phyloP scores from a whole-genome alignment of 2,888 invertebrate species.

The Automeris io region DNA sequence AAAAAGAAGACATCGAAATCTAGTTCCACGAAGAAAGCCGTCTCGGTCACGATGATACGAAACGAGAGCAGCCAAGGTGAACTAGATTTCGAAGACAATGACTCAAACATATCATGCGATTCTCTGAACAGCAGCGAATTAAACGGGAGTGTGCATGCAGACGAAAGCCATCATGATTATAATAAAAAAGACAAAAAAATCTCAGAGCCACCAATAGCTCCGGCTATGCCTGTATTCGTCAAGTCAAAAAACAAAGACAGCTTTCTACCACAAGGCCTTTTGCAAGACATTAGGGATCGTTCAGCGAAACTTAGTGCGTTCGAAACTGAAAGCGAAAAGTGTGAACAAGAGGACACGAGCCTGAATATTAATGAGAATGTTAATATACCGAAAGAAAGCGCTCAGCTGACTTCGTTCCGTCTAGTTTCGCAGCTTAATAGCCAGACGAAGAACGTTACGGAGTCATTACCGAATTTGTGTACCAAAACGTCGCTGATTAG shows the following conservation, averaged over 20 bases:
- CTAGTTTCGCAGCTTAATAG: constrained; percentile 70
- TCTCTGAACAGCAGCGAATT: constrained; percentile 86
- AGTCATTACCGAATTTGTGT: constrained; percentile 42
- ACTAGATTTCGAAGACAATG: constrained; percentile 83
- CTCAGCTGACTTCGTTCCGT: constrained; percentile 70
- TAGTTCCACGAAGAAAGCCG: constrained; percentile 65
- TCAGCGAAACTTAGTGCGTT: constrained; percentile 69
- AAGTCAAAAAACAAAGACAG: constrained; percentile 59
- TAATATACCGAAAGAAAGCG: constrained; percentile 68
- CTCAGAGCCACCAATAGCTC: constrained; percentile 46
- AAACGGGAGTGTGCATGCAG: constrained; percentile 69
- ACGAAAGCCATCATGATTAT: constrained; percentile 66
- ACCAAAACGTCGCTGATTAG: constrained; percentile 72
- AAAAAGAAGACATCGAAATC: constrained; percentile 79
- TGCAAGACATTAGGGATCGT: constrained; percentile 83
- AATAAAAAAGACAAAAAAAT: constrained; percentile 60
- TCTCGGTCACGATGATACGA: constrained; percentile 77
- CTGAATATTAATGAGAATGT: constrained; percentile 68
- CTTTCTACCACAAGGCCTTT: constrained; percentile 80
- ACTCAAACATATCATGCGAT: constrained; percentile 88
- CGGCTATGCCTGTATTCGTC: constrained; percentile 45
- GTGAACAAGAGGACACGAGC: constrained; percentile 49
- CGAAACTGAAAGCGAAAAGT: constrained; percentile 62
- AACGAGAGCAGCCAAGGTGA: constrained; percentile 79
- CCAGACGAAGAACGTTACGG: constrained; percentile 47